Evolutionary conservation across 2,113 vertebrate species (phyloP), one percentile per base, ranked within the genome.

Genomic region (Agapornis roseicollis): DNA sequence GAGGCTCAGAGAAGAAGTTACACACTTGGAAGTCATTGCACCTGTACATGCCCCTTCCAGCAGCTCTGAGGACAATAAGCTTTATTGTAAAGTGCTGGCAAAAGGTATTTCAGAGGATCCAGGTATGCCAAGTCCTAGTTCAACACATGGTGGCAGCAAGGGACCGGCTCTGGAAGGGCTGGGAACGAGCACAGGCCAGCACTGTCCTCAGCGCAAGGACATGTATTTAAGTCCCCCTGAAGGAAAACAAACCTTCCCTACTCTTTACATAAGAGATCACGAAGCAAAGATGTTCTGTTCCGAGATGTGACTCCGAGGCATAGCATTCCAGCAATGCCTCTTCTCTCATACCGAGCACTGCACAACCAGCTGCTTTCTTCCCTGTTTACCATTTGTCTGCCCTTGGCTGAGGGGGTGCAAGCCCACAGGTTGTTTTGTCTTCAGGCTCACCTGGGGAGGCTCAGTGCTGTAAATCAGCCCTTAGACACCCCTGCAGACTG

Each of bases 121-220:
- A 22, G 17, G 6, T 10, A 0, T 29, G 56, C 31, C 55, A 58
- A 46, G 23, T 3, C n/a, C 44, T 12, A 22, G 29, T 13, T 28
- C 8, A 41, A 97, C 98, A 97, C 96, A 63, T 1, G 98, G 89
- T 88, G 98, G 97, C 97, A 97, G 96, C 82, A 93, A 66, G 61
- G 42, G 42, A 94, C 81, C 31, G 89, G 31, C n/a, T 87, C 61
- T 71, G 72, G 49, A 14, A 42, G 19, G 25, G n/a, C 0, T 60
- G 56, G 64, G 46, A n/a, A 29, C 0, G 25, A 20, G 27, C 29
- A 2, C 15, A 35, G 39, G 27, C 41, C 29, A 33, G 68, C 27
- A 10, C 47, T 89, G 55, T 41, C 80, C 74, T 41, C 60, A 25
- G 46, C 46, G 17, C 76, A 66, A 83, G 88, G 95, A 86, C 90